These are phyloP conservation scores for Tiliacea aurago DNA, from an alignment of 2,888 invertebrate genomes.

Conservation along the genomic window DNA sequence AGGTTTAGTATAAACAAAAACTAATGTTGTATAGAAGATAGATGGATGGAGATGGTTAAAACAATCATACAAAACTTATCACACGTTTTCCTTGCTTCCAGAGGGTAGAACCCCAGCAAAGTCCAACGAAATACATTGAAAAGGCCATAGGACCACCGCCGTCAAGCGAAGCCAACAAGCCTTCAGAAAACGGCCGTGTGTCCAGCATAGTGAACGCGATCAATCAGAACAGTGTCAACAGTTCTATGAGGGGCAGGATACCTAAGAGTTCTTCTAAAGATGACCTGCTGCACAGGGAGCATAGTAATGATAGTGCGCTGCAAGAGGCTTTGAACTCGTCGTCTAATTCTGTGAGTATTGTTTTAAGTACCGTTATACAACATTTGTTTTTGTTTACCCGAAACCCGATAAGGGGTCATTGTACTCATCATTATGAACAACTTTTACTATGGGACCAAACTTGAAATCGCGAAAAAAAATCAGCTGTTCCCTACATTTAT, in stretches of 20 bases:
- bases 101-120: constrained; percentile 88
- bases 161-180: constrained; percentile 69
- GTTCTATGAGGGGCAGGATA: constrained; percentile 82
- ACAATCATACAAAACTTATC: not conserved
- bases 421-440: too few species aligned
- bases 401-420: too few species aligned
- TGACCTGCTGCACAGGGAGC: constrained; percentile 82
- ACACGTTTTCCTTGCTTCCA: constrained; percentile 65
- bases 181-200: constrained; percentile 84
- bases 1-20: too few species aligned
- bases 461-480: too few species aligned
- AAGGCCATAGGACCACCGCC: constrained; percentile 82
- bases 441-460: too few species aligned
- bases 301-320: constrained; percentile 77
- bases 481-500: too few species aligned
- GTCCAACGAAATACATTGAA: constrained; percentile 84
- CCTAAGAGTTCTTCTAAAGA: constrained; percentile 87
- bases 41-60: too few species aligned
- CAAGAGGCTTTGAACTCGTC: constrained; percentile 87
- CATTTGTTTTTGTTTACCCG: too few species aligned
- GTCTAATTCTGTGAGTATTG: constrained; percentile 83
- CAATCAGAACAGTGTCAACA: constrained; percentile 79
- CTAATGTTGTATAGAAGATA: too few species aligned
- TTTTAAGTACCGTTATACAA: not conserved
- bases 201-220: constrained; percentile 87